These are phyloP conservation scores for Pseudopleuronectes americanus DNA, from an alignment of 2,797 vertebrate species.

Conservation along the genomic window DNA sequence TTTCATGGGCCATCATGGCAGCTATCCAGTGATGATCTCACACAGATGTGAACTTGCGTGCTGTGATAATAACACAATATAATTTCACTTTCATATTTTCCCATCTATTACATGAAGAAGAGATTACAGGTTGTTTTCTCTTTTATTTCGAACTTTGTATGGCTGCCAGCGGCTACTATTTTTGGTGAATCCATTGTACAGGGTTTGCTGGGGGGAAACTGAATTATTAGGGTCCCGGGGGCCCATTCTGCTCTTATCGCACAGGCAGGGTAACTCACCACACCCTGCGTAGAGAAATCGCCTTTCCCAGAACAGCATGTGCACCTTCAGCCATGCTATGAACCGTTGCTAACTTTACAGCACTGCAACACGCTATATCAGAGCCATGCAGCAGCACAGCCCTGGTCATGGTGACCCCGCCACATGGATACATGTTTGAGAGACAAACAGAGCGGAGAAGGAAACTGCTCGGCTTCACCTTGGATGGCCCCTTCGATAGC, in stretches of 20 bases:
- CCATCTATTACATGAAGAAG: slow-evolving; percentile 7
- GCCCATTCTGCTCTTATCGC: slow-evolving; percentile 73
- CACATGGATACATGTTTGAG: slow-evolving; percentile 42
- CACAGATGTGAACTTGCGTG: slow-evolving; percentile 12
- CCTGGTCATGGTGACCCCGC: slow-evolving; percentile 67
- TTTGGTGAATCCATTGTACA: slow-evolving; percentile 52
- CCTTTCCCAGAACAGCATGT: slow-evolving; percentile 68
- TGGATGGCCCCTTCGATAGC: slow-evolving; percentile 52
- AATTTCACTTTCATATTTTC: slow-evolving; percentile 32
- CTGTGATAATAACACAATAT: slow-evolving; percentile 31
- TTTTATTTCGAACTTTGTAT: slow-evolving; percentile 3
- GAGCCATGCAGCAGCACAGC: slow-evolving; percentile 58
- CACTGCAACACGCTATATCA: slow-evolving; percentile 59
- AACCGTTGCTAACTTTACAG: slow-evolving; percentile 50
- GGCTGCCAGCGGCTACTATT: slow-evolving; percentile 47
- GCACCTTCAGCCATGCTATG: slow-evolving; percentile 65
- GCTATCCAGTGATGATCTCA: not conserved
- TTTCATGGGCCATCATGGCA: not conserved
- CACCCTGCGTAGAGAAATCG: slow-evolving; percentile 70
- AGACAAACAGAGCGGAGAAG: slow-evolving; percentile 23
- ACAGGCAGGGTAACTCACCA: slow-evolving; percentile 62
- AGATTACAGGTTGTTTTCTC: slow-evolving; percentile 13
- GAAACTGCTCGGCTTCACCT: slow-evolving; percentile 53
- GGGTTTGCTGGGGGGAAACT: slow-evolving; percentile 48
- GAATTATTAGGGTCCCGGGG: slow-evolving; percentile 65